Conservation (phyloP, 1,140 invertebrate species). For the Zaprionus ghesquierei region DNA sequence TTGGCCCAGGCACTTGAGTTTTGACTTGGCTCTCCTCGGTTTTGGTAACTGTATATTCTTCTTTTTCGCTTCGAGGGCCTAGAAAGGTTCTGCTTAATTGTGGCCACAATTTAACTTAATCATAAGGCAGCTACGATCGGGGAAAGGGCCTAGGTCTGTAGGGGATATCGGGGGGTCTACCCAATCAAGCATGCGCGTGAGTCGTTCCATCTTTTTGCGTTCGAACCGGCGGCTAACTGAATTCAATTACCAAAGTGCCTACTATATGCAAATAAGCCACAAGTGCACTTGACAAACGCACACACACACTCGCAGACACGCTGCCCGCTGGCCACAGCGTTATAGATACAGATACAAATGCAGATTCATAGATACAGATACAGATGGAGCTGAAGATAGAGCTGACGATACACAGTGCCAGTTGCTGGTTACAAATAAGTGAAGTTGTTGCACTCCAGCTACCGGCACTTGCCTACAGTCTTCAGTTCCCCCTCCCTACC, state of each 20-base stretch:
- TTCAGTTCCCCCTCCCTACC: not conserved
- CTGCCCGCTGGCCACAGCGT: constrained; percentile 6
- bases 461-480: constrained; percentile 66
- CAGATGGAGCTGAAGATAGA: constrained; percentile 25
- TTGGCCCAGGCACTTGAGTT: constrained; percentile 73
- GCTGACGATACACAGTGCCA: constrained; percentile 36
- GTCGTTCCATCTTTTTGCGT: constrained; percentile 67
- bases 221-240: constrained; percentile 69
- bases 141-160: not conserved
- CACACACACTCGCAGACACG: constrained; percentile 42
- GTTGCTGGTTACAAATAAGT: constrained; percentile 70
- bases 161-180: constrained; percentile 11
- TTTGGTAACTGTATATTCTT: constrained; percentile 71
- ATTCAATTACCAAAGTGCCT: constrained; percentile 81
- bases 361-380: constrained; percentile 32
- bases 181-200: constrained; percentile 78
- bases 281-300: constrained; percentile 78
- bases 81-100: constrained; percentile 81
- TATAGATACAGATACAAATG: constrained; percentile 43
- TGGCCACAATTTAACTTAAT: constrained; percentile 70
- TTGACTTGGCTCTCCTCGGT: constrained; percentile 38
- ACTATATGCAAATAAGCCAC: constrained; percentile 80
- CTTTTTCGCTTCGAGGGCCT: constrained; percentile 59
- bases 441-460: constrained; percentile 80
- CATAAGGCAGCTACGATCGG: constrained; percentile 52